phyloP scores from a whole-genome alignment of 2,888 invertebrate genomes.

The Drosophila kambysellisi region DNA sequence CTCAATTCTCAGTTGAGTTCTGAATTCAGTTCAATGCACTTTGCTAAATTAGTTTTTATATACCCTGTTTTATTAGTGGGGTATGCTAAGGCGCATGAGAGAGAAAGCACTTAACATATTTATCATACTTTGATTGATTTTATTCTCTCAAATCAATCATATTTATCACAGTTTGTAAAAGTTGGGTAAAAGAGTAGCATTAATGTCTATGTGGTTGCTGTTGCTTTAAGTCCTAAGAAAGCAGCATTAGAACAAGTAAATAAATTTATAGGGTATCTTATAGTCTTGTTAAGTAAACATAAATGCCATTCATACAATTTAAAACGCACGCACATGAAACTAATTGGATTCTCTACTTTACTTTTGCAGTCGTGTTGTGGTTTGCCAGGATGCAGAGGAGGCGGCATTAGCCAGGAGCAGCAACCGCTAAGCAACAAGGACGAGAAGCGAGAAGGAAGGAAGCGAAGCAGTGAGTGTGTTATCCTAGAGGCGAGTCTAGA shows the following conservation, averaged over 20 bases:
- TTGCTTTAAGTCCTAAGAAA: background rate
- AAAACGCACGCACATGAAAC: conserved; percentile 36
- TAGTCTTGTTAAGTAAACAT: background rate
- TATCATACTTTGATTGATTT: background rate
- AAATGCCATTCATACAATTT: background rate
- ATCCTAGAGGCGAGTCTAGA: conserved; percentile 20
- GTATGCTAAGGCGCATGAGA: background rate
- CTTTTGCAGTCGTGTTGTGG: conserved; percentile 47
- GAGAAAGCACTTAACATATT: background rate
- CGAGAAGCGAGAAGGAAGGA: conserved; percentile 2
- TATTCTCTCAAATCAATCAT: background rate
- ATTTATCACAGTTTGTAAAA: background rate
- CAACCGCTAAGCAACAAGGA: conserved; percentile 10
- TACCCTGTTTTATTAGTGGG: conserved; percentile 24
- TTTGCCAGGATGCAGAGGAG: conserved; percentile 67
- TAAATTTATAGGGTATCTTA: conserved; percentile 14
- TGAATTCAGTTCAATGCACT: conserved; percentile 70
- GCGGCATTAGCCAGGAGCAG: conserved; percentile 53
- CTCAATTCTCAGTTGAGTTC: conserved; percentile 31
- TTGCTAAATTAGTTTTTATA: conserved; percentile 71
- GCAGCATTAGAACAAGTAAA: background rate
- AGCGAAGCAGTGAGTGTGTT: conserved; percentile 9
- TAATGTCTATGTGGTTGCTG: background rate
- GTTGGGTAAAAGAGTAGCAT: background rate
- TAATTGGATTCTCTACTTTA: conserved; percentile 62